Evolutionary conservation across 2,797 vertebrate genomes (phyloP).

Genomic region (Scyliorhinus canicula): DNA sequence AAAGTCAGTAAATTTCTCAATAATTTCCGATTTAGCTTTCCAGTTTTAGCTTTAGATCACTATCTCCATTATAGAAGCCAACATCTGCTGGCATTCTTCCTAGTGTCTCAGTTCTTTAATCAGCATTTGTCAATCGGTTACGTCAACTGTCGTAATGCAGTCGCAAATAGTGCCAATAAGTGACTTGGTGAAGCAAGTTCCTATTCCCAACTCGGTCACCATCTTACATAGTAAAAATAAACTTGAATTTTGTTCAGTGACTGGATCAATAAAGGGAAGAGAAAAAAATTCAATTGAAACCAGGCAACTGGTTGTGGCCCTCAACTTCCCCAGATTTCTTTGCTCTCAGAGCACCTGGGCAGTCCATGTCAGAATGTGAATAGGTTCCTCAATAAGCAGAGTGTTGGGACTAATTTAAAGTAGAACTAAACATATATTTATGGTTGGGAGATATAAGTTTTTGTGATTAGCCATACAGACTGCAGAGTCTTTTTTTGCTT

Average conservation of each 20-base stretch:
- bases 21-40: not conserved
- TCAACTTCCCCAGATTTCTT: not conserved
- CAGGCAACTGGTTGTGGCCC: not conserved
- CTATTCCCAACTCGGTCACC: not conserved
- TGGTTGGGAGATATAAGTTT: not conserved
- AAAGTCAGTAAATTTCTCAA: not conserved
- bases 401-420: not conserved
- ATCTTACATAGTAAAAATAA: not conserved
- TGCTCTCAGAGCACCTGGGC: not conserved
- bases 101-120: no score
- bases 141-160: not conserved
- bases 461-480: not conserved
- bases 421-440: not conserved
- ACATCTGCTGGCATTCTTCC: not conserved
- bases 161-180: not conserved
- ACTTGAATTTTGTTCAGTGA: not conserved
- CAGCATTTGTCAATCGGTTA: not conserved
- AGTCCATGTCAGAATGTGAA: not conserved
- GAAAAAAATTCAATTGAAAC: not conserved
- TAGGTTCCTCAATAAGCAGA: not conserved
- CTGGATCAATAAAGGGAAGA: not conserved
- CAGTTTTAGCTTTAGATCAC: not conserved
- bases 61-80: not conserved
- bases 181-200: not conserved
- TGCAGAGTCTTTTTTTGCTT: not conserved